A percentile compares a stretch with the other conserved stretches of the same genome.
Conservation (phyloP, 2,113 vertebrate species). For the Nothobranchius kuhntae region DNA sequence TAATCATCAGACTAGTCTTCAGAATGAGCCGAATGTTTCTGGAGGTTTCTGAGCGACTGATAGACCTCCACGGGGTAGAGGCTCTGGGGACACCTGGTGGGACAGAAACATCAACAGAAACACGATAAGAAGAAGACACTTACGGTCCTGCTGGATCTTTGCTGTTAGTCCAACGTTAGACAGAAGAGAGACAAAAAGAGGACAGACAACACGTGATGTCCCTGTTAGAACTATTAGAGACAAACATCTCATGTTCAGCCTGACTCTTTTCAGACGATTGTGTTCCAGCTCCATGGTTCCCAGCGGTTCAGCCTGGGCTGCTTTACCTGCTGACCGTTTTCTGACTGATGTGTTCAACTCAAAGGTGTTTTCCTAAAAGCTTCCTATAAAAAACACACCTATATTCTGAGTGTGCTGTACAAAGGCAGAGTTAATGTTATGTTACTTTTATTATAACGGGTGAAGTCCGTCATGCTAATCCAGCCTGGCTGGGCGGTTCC, state of each 20-base stretch:
- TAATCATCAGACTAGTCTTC: too few relatives aligned
- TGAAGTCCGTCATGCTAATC: too few relatives aligned
- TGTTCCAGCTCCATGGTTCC: conserved; percentile 1
- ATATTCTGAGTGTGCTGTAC: too few relatives aligned
- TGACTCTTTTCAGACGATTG: neutral
- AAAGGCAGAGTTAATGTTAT: too few relatives aligned
- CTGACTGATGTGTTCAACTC: too few relatives aligned
- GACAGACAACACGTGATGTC: conserved; percentile 14
- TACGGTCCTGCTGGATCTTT: conserved; percentile 93
- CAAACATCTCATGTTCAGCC: conserved; percentile 3
- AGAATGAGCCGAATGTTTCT: neutral
- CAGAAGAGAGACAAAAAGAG: conserved; percentile 29
- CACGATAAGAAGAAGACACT: conserved; percentile 75
- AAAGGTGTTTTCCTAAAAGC: too few relatives aligned
- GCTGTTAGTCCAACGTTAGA: conserved; percentile 88
- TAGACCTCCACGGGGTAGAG: neutral
- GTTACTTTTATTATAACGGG: too few relatives aligned
- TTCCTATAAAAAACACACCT: too few relatives aligned
- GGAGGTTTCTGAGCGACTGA: neutral
- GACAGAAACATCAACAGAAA: conserved; percentile 3
- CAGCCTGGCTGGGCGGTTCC: too few relatives aligned
- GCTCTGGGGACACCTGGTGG: too few relatives aligned
- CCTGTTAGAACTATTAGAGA: conserved; percentile 45
- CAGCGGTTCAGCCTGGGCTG: neutral
- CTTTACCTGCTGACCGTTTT: too few relatives aligned